Conservation (phyloP, 2,113 vertebrate genomes). For the Morone chrysops region DNA sequence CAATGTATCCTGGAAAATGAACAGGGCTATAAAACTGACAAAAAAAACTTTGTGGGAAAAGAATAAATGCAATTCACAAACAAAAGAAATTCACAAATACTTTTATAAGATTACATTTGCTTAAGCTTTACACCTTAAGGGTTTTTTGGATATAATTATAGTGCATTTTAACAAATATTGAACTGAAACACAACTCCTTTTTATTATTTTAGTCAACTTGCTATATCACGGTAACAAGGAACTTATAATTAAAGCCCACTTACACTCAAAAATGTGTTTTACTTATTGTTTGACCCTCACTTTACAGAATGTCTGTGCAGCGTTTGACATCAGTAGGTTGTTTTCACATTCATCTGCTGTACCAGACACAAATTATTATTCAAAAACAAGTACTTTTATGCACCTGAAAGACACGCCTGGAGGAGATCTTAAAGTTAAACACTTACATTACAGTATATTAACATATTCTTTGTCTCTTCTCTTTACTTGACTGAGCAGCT, state of each 20-base stretch:
- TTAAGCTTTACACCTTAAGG: neutral
- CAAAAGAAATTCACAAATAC: neutral
- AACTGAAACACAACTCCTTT: neutral
- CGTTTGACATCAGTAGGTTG: too few relatives aligned
- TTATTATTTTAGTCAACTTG: neutral
- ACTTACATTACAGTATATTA: neutral
- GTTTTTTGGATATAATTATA: neutral
- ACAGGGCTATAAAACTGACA: neutral
- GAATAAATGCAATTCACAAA: neutral
- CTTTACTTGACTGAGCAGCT: conserved; percentile 12
- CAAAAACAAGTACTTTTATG: neutral
- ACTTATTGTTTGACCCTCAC: neutral
- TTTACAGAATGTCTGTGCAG: neutral
- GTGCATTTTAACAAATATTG: neutral
- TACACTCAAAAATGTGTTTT: neutral
- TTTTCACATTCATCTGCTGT: neutral
- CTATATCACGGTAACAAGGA: neutral
- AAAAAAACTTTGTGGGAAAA: neutral
- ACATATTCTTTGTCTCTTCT: neutral
- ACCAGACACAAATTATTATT: neutral
- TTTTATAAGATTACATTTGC: neutral
- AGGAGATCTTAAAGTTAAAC: neutral
- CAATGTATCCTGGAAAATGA: neutral
- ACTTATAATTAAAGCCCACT: neutral
- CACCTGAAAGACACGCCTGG: neutral